phyloP scores from a whole-genome alignment of 2,797 vertebrate genomes.

The Cacajao melanocephalus region DNA sequence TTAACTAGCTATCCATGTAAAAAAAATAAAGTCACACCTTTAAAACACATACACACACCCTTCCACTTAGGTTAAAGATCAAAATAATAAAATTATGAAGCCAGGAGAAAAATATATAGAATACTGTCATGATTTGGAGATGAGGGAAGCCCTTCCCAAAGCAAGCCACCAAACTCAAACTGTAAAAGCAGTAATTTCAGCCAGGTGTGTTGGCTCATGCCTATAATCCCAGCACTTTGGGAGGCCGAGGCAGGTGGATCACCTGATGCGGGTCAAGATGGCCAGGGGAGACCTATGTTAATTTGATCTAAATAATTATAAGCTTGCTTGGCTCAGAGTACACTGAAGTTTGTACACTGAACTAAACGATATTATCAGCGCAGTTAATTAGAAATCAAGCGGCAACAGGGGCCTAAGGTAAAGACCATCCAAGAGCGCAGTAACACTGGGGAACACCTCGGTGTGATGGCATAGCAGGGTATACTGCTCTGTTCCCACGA shows the following conservation, averaged over 20 bases:
- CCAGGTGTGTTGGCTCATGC: background rate
- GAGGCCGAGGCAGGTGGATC: background rate
- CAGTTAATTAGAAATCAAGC: too few species aligned
- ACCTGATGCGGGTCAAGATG: background rate
- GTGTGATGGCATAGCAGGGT: too few species aligned
- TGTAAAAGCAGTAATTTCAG: background rate
- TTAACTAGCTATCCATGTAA: background rate
- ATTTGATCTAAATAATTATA: too few species aligned
- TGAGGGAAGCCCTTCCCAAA: constrained; percentile 10
- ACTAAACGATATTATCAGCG: too few species aligned
- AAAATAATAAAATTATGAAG: constrained; percentile 42
- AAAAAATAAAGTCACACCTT: background rate
- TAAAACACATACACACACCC: background rate
- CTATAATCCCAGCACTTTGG: background rate
- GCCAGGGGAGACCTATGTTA: too few species aligned
- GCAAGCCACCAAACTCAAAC: background rate
- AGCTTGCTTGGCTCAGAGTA: too few species aligned
- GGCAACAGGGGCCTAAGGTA: too few species aligned
- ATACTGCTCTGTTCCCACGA: too few species aligned
- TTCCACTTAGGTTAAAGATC: background rate
- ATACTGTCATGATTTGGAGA: background rate
- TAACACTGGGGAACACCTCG: too few species aligned
- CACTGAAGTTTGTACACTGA: too few species aligned
- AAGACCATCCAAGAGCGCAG: too few species aligned
- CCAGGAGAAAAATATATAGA: background rate